phyloP scores from a whole-genome alignment of 2,113 vertebrate genomes.

The Lasiurus borealis region DNA sequence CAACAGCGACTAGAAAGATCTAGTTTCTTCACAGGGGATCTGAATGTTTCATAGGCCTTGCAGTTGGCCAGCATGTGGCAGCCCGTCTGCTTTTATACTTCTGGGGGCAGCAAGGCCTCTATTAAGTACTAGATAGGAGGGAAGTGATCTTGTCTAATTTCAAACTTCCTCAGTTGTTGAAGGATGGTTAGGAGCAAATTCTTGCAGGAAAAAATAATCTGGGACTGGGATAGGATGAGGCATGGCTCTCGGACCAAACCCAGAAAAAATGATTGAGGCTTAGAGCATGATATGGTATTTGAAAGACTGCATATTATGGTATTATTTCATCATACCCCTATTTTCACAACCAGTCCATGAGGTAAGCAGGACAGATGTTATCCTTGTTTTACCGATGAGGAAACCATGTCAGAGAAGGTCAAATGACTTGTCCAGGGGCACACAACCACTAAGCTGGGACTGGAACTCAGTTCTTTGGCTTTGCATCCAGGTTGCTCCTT shows the following conservation, averaged over 20 bases:
- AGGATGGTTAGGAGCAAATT: constrained; percentile 5
- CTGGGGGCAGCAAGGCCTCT: not conserved
- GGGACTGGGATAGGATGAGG: not conserved
- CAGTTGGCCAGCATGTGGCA: constrained; percentile 18
- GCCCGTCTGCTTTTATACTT: not conserved
- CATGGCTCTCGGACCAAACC: not conserved
- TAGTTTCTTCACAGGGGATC: constrained; percentile 30
- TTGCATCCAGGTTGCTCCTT: not conserved
- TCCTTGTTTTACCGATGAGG: not conserved
- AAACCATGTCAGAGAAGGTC: not conserved
- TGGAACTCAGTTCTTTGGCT: not conserved
- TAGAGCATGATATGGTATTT: not conserved
- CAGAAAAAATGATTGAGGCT: not conserved
- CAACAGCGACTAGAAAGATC: constrained; percentile 37
- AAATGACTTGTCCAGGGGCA: not conserved
- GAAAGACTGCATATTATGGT: too few species aligned
- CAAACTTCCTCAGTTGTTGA: not conserved
- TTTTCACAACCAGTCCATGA: not conserved
- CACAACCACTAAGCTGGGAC: not conserved
- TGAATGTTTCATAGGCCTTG: not conserved
- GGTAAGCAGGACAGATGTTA: not conserved
- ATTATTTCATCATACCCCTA: not conserved
- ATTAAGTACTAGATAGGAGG: not conserved
- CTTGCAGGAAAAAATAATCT: not conserved
- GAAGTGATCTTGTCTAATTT: not conserved